phyloP scores from a whole-genome alignment of 2,888 invertebrate species.

The Sphaeridia pumilis region DNA sequence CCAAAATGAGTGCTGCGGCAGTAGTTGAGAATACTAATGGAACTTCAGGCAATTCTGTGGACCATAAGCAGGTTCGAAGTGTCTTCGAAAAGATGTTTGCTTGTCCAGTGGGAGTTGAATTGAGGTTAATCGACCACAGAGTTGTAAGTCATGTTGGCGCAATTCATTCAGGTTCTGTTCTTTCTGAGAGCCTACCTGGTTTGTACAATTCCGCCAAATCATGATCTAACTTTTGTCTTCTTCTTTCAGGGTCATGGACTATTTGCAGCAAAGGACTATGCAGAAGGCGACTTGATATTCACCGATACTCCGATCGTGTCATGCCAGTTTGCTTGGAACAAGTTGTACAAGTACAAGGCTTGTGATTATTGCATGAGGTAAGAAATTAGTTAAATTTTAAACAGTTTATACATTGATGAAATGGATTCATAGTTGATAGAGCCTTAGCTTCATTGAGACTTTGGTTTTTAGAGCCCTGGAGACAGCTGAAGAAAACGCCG shows the following conservation, averaged over 20 bases:
- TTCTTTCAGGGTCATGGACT: constrained; percentile 65
- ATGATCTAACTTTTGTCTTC: neutral
- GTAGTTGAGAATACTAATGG: no score
- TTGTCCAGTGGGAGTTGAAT: constrained; percentile 23
- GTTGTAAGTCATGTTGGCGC: no score
- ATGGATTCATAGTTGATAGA: no score
- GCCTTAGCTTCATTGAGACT: constrained; percentile 6
- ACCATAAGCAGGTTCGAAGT: no score
- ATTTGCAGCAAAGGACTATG: constrained; percentile 57
- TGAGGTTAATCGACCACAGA: constrained; percentile 22
- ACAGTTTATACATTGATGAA: no score
- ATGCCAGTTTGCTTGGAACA: constrained; percentile 89
- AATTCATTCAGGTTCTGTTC: no score
- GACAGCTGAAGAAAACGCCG: constrained; percentile 73
- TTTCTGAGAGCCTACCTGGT: no score
- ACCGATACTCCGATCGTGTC: constrained; percentile 80
- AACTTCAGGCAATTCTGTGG: no score
- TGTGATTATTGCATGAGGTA: constrained; percentile 82
- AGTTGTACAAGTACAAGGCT: constrained; percentile 69
- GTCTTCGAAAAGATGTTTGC: neutral
- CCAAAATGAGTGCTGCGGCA: no score
- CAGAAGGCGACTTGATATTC: constrained; percentile 64
- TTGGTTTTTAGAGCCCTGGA: constrained; percentile 44
- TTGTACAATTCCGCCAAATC: no score
- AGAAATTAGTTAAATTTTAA: no score